Evolutionary conservation across 1,140 invertebrate genomes (phyloP).

Genomic region (Aphis gossypii): DNA sequence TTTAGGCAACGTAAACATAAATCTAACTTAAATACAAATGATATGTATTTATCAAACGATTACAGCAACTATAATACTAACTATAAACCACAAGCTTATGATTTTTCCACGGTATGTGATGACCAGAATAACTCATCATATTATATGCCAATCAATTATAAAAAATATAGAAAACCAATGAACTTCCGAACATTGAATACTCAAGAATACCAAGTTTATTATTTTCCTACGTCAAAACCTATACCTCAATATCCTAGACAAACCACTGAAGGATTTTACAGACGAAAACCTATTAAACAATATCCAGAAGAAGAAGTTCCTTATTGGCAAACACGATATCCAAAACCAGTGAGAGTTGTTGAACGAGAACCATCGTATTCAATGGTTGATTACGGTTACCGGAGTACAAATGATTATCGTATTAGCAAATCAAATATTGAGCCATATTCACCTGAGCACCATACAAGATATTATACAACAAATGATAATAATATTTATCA

Average conservation of each 20-base stretch:
- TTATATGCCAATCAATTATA: not conserved
- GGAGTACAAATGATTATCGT: not conserved
- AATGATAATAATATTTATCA: conserved; percentile 28
- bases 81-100: not conserved
- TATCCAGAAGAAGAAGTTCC: conserved; percentile 46
- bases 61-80: not conserved
- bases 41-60: not conserved
- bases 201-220: conserved; percentile 24
- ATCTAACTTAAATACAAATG: not conserved
- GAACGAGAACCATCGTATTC: not conserved
- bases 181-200: not conserved
- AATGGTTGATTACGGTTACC: not conserved
- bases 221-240: conserved; percentile 42
- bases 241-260: conserved; percentile 37
- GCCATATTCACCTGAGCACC: not conserved
- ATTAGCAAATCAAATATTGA: not conserved
- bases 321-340: not conserved
- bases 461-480: conserved; percentile 15
- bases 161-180: conserved; percentile 12
- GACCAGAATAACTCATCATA: not conserved
- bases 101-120: not conserved
- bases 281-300: conserved; percentile 35
- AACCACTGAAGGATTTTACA: conserved; percentile 18
- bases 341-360: conserved; percentile 6
- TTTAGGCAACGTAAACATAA: not conserved